Evolutionary conservation across 2,888 invertebrate species (phyloP).

Genomic region (Morpho deidamia): DNA sequence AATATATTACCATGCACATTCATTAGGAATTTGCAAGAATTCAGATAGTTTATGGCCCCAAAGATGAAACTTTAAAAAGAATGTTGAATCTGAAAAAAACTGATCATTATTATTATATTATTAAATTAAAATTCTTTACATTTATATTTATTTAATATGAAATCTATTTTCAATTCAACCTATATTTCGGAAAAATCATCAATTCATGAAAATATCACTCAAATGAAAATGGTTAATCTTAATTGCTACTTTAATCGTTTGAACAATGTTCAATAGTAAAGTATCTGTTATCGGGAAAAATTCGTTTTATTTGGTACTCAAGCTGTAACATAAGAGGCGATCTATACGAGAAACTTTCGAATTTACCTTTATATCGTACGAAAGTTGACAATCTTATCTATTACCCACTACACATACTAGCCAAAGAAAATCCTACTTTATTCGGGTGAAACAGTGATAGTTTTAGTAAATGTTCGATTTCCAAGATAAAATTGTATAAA

Average conservation of each 20-base stretch:
- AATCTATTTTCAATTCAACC: too few relatives aligned
- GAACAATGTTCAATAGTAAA: constrained; percentile 40
- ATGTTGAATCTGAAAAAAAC: too few relatives aligned
- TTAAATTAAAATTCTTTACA: too few relatives aligned
- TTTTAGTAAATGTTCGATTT: neutral
- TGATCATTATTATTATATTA: too few relatives aligned
- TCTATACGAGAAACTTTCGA: constrained; percentile 48
- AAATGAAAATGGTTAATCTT: neutral
- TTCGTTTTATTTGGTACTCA: constrained; percentile 48
- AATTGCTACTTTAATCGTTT: constrained; percentile 23
- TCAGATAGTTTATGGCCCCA: too few relatives aligned
- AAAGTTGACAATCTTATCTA: constrained; percentile 41
- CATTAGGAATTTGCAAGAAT: too few relatives aligned
- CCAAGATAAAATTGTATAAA: constrained; percentile 7
- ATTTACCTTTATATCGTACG: constrained; percentile 60
- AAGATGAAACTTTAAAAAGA: too few relatives aligned
- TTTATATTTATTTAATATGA: too few relatives aligned
- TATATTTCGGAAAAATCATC: too few relatives aligned
- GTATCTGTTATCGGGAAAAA: constrained; percentile 49
- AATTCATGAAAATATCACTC: neutral
- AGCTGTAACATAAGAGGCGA: constrained; percentile 25
- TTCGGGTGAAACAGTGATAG: constrained; percentile 17
- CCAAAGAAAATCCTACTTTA: constrained; percentile 32
- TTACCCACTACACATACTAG: constrained; percentile 21
- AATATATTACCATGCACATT: too few relatives aligned